Conservation (phyloP, 2,888 invertebrate species). For the Lasioglossum calceatum region DNA sequence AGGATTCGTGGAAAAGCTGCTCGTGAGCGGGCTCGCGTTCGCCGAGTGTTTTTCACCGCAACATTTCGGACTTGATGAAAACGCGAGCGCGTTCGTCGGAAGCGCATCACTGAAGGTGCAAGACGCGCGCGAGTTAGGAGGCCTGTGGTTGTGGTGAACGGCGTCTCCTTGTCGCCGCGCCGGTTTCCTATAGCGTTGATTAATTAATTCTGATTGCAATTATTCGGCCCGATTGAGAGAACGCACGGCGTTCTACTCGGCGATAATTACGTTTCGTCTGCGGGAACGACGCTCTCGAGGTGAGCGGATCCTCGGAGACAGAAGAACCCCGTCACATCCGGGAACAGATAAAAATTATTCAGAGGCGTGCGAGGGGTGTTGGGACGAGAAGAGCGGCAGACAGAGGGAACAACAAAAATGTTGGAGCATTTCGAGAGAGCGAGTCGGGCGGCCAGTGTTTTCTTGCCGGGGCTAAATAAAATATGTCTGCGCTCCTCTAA, state of each 20-base stretch:
- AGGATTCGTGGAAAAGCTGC: background rate
- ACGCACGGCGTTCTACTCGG: background rate
- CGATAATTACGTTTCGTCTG: background rate
- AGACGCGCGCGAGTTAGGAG: conserved; percentile 9
- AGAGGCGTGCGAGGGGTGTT: conserved; percentile 12
- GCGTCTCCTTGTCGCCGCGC: background rate
- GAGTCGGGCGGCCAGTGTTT: conserved; percentile 63
- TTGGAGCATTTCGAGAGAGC: conserved; percentile 26
- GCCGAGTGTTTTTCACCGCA: conserved; percentile 27
- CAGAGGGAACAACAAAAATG: conserved; percentile 27
- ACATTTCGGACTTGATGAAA: background rate
- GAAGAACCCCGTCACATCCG: background rate
- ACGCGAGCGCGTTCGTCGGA: background rate
- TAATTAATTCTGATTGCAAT: conserved; percentile 22
- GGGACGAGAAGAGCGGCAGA: background rate
- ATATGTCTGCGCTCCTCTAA: conserved; percentile 78
- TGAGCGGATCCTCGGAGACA: conserved; percentile 4
- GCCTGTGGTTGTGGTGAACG: background rate
- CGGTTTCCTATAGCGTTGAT: background rate
- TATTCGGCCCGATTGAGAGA: conserved; percentile 8
- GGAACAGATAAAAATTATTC: conserved; percentile 46
- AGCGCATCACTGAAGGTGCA: background rate
- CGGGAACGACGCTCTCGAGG: background rate
- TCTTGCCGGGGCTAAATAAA: conserved; percentile 75
- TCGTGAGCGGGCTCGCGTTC: background rate